Evolutionary conservation across 2,888 invertebrate species (phyloP).

Genomic region (Ectropis crepuscularia): DNA sequence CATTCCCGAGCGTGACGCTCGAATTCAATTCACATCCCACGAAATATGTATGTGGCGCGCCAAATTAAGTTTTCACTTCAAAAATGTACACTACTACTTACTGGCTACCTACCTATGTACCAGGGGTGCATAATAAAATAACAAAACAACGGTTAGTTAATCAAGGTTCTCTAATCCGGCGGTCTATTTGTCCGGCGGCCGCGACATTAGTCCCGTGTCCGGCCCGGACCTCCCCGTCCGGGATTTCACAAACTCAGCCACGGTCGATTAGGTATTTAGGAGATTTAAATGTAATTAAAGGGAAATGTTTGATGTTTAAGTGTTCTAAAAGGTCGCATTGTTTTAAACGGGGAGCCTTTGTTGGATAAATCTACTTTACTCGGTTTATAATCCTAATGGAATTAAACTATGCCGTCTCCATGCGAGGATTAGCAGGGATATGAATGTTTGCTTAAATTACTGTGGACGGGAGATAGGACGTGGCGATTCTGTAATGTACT

Average conservation of each 20-base stretch:
- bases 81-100: too few relatives aligned
- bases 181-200: conserved; percentile 73
- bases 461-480: conserved; percentile 1
- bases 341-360: conserved; percentile 30
- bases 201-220: conserved; percentile 75
- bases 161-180: conserved; percentile 72
- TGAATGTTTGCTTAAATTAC: conserved; percentile 13
- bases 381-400: conserved; percentile 30
- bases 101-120: conserved; percentile 43
- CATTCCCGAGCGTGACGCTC: too few relatives aligned
- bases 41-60: too few relatives aligned
- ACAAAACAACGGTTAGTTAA: conserved; percentile 73
- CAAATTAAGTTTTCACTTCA: too few relatives aligned
- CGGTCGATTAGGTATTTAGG: conserved; percentile 45
- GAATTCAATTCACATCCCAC: too few relatives aligned
- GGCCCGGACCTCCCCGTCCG: conserved; percentile 58
- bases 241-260: conserved; percentile 48
- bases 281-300: conserved; percentile 46
- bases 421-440: conserved; percentile 9
- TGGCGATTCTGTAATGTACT: background rate
- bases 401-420: conserved; percentile 25
- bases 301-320: conserved; percentile 44
- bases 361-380: conserved; percentile 35
- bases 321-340: conserved; percentile 42
- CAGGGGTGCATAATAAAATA: conserved; percentile 76